Evolutionary conservation across 2,797 vertebrate genomes (phyloP), one percentile per base, ranked within the genome.

Genomic region (Bryconaethiops microstoma): DNA sequence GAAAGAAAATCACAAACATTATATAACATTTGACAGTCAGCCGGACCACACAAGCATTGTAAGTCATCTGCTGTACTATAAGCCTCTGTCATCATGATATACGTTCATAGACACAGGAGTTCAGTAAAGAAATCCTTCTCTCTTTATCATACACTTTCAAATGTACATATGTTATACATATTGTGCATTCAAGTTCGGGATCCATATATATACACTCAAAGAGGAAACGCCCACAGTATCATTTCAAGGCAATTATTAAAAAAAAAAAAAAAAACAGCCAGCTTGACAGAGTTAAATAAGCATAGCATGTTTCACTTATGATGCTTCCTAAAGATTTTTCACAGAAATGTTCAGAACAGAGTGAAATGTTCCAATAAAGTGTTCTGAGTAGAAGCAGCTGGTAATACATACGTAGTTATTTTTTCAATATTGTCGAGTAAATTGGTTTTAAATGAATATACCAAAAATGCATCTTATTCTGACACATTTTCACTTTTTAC

Each of bases 1-100:
- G 4, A 14, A 75, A 60, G 3, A 13, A 54, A 74, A 60, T 45
- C 0, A 55, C 16, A 45, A 54, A 76, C 23, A 62, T 78, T 82
- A 81, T 65, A 67, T 81, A 85, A 87, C 40, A 57, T 21, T 16
- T 79, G 65, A 78, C 45, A 57, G 60, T 70, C 12, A 70, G 77
- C 39, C 9, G 17, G 79, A 40, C 2, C 10, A 79, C 13, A 75
- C 40, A 35, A 81, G 60, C 54, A 50, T 64, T 42, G 57, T 67
- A 71, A 42, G 67, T 77, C 72, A 74, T 79, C 67, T 64, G 74
- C 39, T 21, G 52, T 80, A 74, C 79, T 83, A 76, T 78, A 68
- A 72, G 68, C 54, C 57, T 59, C 39, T 52, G 3, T 77, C 39
- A 81, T 59, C 21, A 81, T 79, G 69, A 78, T 74, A 71, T 71